Base-by-base conservation (phyloP, 2,113 vertebrate species). In the Panthera uncia region DNA sequence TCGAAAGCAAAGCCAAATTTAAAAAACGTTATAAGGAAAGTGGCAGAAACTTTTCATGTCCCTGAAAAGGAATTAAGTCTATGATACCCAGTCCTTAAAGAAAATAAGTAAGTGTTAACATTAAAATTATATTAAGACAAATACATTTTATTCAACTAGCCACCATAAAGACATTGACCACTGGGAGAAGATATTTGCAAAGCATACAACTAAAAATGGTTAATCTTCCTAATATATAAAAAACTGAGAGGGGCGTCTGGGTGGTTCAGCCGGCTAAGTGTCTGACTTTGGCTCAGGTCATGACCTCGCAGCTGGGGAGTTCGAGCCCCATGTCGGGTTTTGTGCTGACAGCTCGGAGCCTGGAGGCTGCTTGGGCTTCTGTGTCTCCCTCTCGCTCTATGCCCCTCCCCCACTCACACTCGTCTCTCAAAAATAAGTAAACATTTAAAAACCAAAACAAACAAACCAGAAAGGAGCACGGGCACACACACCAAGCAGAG, bases 291-390 rank as follows among this genome's bases (percentile, higher is more conserved):
- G 57, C 57, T 61, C 57, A 61, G 7, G 21, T 61, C 57, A 23
- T 61, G 57, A 61, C 8, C 21, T 61, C 21, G 1, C 8, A 8
- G 21, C 23, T 23, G 7, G 3, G 21, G 21, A 23, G 57, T 61
- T 61, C 21, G 7, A 61, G 21, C 21, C 57, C 21, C 57, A 1
- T 1, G 0, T 61, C 21, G 1, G 57, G 2, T 2, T 61, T 2
- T 61, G 57, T 23, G 57, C 57, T 61, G 57, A 61, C 57, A 23
- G 21, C 21, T 61, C 0, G 8, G 21, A 61, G 57, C 57, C 57
- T 9, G 57, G 18, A 61, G 57, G 2, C 21, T 23, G 21, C 8
- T 61, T 61, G 21, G 7, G 2, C 3, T 61, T 57, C 57, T 61
- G 57, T 61, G 8, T 61, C 7, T 61, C 7, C 2, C 21, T 9